phyloP scores from a whole-genome alignment of 2,797 vertebrate genomes.

The Antrozous pallidus region DNA sequence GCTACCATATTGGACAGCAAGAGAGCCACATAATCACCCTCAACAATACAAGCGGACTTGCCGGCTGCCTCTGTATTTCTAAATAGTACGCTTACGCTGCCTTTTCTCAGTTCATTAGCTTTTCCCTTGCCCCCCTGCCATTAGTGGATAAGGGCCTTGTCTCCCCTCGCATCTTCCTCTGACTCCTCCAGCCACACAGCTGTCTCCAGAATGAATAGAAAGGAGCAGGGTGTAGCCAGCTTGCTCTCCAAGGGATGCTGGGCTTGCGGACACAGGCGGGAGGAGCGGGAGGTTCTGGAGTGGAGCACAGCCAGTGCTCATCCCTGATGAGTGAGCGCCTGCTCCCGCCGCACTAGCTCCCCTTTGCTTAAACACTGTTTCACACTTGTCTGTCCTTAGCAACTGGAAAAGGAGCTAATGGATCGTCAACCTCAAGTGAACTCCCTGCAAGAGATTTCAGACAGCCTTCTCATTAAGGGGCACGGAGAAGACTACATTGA shows the following conservation, averaged over 20 bases:
- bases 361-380: neutral
- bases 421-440: slow-evolving; percentile 83
- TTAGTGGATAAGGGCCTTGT: neutral
- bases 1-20: neutral
- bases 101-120: neutral
- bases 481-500: slow-evolving; percentile 86
- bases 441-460: slow-evolving; percentile 87
- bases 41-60: neutral
- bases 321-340: neutral
- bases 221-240: neutral
- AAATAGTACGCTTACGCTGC: too few species aligned
- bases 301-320: neutral
- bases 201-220: neutral
- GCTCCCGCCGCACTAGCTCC: neutral
- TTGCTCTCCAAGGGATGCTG: neutral
- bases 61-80: accelerated
- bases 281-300: neutral
- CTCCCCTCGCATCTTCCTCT: neutral
- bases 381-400: slow-evolving; percentile 79
- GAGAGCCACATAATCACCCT: neutral
- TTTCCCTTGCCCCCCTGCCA: neutral
- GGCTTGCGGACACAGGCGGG: neutral
- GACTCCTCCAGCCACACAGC: neutral
- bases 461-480: slow-evolving; percentile 86
- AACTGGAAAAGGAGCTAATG: slow-evolving; percentile 87